Conservation (phyloP, 1,140 invertebrate genomes). For the Platyscapa corneri region DNA sequence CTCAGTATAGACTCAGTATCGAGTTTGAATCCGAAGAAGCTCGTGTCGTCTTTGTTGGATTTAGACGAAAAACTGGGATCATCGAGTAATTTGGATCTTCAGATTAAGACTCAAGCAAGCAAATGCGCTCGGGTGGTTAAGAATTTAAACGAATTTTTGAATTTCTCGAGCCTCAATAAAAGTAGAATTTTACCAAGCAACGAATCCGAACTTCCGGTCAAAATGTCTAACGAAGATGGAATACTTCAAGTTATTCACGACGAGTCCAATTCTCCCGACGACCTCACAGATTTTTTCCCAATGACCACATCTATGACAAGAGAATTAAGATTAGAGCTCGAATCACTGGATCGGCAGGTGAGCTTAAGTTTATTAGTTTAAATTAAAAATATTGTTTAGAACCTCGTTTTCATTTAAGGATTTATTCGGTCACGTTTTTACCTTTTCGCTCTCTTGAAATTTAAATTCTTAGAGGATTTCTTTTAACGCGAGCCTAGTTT, state of each 20-base stretch:
- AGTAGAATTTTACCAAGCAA: conserved; percentile 69
- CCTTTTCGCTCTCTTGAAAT: too few relatives aligned
- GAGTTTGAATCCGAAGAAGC: conserved; percentile 59
- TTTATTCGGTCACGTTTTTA: too few relatives aligned
- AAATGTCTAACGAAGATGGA: conserved; percentile 65
- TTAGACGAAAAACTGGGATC: conserved; percentile 58
- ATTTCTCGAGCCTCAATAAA: conserved; percentile 82
- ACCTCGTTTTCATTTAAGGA: too few relatives aligned
- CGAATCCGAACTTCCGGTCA: conserved; percentile 63
- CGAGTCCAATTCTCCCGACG: conserved; percentile 83
- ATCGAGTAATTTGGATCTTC: conserved; percentile 56
- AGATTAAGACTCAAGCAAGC: conserved; percentile 60
- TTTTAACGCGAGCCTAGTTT: too few relatives aligned
- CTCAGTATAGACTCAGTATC: conserved; percentile 62
- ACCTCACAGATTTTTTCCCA: conserved; percentile 86
- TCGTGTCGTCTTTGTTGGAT: conserved; percentile 57
- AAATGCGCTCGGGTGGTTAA: conserved; percentile 79
- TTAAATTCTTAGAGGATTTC: too few relatives aligned
- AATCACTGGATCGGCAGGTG: conserved; percentile 87
- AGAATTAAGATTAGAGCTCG: conserved; percentile 85
- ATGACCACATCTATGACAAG: conserved; percentile 90
- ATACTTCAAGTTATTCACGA: conserved; percentile 67
- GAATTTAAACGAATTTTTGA: conserved; percentile 89
- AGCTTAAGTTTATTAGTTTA: too few relatives aligned
- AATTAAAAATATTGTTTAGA: too few relatives aligned